Evolutionary conservation across 2,888 invertebrate genomes (phyloP), one percentile per base, ranked within the genome.

Genomic region (Abrostola tripartita): DNA sequence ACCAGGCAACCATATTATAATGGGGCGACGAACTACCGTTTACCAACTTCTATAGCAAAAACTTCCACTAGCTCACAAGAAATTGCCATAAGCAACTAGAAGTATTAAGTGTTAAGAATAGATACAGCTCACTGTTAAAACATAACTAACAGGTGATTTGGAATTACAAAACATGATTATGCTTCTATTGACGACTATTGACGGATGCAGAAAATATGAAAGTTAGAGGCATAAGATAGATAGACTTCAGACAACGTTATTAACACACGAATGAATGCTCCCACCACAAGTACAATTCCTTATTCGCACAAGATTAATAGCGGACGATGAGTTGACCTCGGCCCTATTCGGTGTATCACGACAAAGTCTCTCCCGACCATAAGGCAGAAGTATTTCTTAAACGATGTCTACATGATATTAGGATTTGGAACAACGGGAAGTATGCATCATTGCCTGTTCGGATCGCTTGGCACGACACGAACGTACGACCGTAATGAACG

Each of bases 401-500:
- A 71, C 60, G 51, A 71, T 66, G 76, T 76, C 72, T 76, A 66
- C 59, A 68, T 77, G 69, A 74, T 50, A 57, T 77, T 74, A 44
- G 62, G 62, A 64, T 77, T 74, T 41, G 61, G 62, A 64, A 63
- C 61, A 75, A 62, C 70, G 68, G 77, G 77, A 79, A 76, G 64
- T 61, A 79, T 62, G 79, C 77, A 73, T 77, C 77, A 77, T 66
- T 64, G 69, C 60, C 44, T 24, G 77, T 76, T 60, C 74, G 64
- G 68, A 68, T 69, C 50, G 65, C 59, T 69, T 67, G 72, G 63
- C 70, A 68, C 65, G 74, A 55, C 65, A 64, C 52, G 36, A 63
- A 42, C 59, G 51, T 37, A 60, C 57, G 12, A 58, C 47, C 24
- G 63, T 67, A 69, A 68, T 76, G 52, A 72, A 69, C 62, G 66